phyloP scores from a whole-genome alignment of 2,797 vertebrate species.

The Semotilus atromaculatus region DNA sequence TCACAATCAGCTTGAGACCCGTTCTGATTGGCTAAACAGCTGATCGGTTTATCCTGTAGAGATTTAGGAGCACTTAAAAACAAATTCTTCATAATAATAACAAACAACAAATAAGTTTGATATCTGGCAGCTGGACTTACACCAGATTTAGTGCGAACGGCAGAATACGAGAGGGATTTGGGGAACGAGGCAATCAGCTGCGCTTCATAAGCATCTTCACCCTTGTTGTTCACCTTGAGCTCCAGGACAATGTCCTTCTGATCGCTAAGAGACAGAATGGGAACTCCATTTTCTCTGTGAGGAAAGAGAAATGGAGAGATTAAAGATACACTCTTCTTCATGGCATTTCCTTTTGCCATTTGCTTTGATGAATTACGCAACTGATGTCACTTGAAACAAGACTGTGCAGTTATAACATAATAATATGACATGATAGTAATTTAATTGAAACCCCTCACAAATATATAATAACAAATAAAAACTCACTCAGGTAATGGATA shows the following conservation, averaged over 20 bases:
- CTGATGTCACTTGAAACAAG: neutral
- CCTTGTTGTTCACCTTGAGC: slow-evolving; percentile 88
- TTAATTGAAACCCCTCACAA: neutral
- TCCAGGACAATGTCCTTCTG: slow-evolving; percentile 91
- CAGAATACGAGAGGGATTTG: slow-evolving; percentile 83
- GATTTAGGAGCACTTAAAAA: slow-evolving; percentile 37
- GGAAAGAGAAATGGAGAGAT: neutral
- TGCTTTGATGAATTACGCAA: neutral
- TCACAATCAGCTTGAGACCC: slow-evolving; percentile 88
- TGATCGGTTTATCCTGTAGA: slow-evolving; percentile 76
- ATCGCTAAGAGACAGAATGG: slow-evolving; percentile 84
- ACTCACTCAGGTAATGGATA: slow-evolving; percentile 82
- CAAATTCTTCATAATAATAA: neutral
- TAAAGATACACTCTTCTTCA: neutral
- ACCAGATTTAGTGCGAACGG: neutral
- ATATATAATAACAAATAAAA: neutral
- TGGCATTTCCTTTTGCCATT: neutral
- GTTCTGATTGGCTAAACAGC: slow-evolving; percentile 85
- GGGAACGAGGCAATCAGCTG: slow-evolving; percentile 80
- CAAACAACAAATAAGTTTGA: neutral
- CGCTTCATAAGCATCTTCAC: slow-evolving; percentile 93
- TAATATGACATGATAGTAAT: neutral
- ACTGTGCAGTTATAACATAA: neutral
- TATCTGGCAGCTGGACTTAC: slow-evolving; percentile 64
- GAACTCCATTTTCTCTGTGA: slow-evolving; percentile 64